Conservation (phyloP, 2,797 vertebrate species). For the Pyrocephalus nanus region DNA sequence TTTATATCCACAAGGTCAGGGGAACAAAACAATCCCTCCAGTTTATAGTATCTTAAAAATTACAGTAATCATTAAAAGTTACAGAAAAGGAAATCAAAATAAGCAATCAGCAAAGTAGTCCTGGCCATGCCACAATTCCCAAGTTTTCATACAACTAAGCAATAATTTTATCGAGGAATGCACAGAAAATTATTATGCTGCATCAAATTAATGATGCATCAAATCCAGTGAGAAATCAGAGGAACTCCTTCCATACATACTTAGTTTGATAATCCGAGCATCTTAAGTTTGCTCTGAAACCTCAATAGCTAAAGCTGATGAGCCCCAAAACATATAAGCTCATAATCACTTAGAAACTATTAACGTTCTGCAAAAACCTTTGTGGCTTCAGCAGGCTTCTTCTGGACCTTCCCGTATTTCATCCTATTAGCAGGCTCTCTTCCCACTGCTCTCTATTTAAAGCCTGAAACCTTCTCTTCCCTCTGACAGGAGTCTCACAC, state of each 20-base stretch:
- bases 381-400: not conserved
- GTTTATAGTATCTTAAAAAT: not conserved
- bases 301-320: not conserved
- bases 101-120: not conserved
- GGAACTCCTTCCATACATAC: not conserved
- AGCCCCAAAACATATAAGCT: not conserved
- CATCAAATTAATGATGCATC: not conserved
- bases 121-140: fast-evolving
- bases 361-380: not conserved
- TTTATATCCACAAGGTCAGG: not conserved
- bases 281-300: not conserved
- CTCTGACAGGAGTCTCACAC: not conserved
- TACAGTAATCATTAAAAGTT: not conserved
- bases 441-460: constrained; percentile 28
- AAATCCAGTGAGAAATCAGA: not conserved
- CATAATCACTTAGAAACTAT: not conserved
- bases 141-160: not conserved
- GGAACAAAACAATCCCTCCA: not conserved
- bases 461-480: not conserved
- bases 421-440: constrained; percentile 5
- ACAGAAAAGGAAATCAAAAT: not conserved
- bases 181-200: not conserved
- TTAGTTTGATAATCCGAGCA: not conserved
- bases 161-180: not conserved
- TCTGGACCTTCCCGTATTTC: not conserved